These are phyloP conservation scores for Macrotis lagotis DNA, from an alignment of 2,113 vertebrate species.

Conservation along the genomic window DNA sequence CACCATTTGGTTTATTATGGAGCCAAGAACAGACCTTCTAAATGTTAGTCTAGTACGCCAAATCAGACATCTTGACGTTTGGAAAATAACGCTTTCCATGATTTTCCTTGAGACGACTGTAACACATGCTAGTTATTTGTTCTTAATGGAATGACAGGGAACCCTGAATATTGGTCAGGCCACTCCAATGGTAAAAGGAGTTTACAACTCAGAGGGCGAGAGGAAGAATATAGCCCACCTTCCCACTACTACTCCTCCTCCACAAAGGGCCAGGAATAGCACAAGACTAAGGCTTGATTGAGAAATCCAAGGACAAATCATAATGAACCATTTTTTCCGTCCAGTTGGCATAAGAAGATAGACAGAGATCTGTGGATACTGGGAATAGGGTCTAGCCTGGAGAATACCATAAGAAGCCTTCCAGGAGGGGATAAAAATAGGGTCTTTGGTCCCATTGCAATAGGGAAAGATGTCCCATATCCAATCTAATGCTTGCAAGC, in stretches of 20 bases:
- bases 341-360: not conserved
- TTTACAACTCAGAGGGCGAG: not conserved
- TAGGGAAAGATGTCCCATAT: not conserved
- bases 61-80: not conserved
- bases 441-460: not conserved
- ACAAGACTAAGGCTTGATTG: not conserved
- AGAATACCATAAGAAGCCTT: not conserved
- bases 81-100: not conserved
- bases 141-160: not conserved
- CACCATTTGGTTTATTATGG: not conserved
- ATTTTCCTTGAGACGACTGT: not conserved
- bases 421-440: not conserved
- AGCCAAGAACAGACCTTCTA: not conserved
- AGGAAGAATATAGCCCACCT: not conserved
- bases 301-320: not conserved
- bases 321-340: not conserved
- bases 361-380: not conserved
- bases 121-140: not conserved
- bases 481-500: not conserved
- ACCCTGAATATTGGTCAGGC: not conserved
- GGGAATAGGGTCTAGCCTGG: no score
- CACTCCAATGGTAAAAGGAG: not conserved
- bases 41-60: not conserved
- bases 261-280: not conserved
- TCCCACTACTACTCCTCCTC: not conserved